Base-by-base conservation (phyloP, 1,140 invertebrate species). In the Ladona fulva region DNA sequence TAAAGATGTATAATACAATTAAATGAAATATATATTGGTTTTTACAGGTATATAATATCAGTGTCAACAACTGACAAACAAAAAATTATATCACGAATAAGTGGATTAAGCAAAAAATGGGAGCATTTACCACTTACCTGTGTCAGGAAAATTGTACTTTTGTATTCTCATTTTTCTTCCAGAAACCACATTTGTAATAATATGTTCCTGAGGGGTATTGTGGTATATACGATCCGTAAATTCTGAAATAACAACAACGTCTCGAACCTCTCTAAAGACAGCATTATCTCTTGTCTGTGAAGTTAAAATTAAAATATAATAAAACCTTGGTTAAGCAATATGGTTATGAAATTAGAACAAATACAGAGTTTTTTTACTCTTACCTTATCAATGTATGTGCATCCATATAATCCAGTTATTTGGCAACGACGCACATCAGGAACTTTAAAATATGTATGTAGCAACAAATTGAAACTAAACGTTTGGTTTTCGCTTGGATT, bases 401-500 rank as follows among this genome's bases (percentile, higher is more conserved):
- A 95, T 42, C 94, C 95, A 82, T 96, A 92, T 81, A 98, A 88
- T 42, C 96, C 96, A 73, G 93, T 94, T 80, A 98, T 93, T 86
- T 94, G 93, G 82, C 94, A 95, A 77, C 94, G 89, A 52, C 93
- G 89, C 7, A 98, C 95, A 85, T 98, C 95, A 74, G 95, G 94
- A 80, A 97, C 95, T 89, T 96, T 96, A 84, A 98, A 95, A 87
- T 98, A 98, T 11, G 95, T 97, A 85, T 98, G 96, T 80, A 98
- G 86, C 42, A 98, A 86, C 83, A 97, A 88, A 85, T 97, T 97
- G 86, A 97, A 98, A 82, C 92, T 94, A 87, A 97, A 96, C 74
- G 91, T 93, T 80, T 91, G 87, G 84, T 94, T 94, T 89, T 97
- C 94, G 86, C 93, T 95, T 11, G 94, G 94, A 87, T 96, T 96